Base-by-base conservation (phyloP, 2,797 vertebrate genomes). In the Lerista edwardsae region DNA sequence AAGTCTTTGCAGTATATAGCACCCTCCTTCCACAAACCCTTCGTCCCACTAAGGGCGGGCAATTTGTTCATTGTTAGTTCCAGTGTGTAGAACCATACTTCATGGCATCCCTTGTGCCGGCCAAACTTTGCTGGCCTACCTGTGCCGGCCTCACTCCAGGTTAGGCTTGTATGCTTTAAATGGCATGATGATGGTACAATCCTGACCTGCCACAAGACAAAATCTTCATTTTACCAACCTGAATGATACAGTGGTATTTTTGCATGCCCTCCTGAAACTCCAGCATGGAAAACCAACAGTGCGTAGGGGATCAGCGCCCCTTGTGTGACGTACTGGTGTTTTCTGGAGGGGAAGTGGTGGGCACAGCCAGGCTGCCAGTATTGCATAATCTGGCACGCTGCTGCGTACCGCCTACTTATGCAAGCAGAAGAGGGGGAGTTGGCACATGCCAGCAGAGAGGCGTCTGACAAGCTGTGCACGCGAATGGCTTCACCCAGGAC, bases 331-430 rank as follows among this genome's bases (percentile, higher is more conserved):
- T 72, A 44, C 61, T 36, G 4, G 29, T 31, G 5, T 0, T 87
- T 81, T 80, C 61, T 75, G 0, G 68, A 23, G 19, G 68, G 86
- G 75, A 91, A 87, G 85, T 1, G 0, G 75, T 44, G 61, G 74
- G 65, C 84, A n/a, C 3, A 82, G 27, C 27, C 3, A 51, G 76
- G 67, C 41, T 36, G 82, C 59, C 2, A 8, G 80, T 27, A 41
- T 84, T 44, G 7, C 0, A 27, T 11, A 68, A 78, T 64, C 17
- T 0, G 17, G 8, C 8, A 8, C 64, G 34, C 5, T 73, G 34
- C 5, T 73, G 47, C 75, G 44, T 15, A 55, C 83, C 2, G 2
- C 67, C 55, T 14, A 36, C 62, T 10, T 17, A 44, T 19, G 4
- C 3, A 75, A 69, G 4, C 47, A 79, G 84, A 2, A 80, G 72